Base-by-base conservation (phyloP, 1,140 invertebrate genomes). In the Stegodyphus mimosarum region DNA sequence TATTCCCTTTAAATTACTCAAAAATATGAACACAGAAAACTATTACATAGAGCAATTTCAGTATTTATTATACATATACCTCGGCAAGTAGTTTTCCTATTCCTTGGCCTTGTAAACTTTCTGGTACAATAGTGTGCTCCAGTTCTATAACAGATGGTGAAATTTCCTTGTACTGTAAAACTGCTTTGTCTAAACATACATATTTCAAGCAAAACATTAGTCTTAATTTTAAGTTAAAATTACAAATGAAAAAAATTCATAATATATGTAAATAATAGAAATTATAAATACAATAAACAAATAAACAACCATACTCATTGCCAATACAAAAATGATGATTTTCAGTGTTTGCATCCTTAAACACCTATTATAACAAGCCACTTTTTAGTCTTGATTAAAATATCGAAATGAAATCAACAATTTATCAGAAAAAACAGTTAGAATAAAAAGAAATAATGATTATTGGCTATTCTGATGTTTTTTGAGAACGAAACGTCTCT, bases 21-120 rank as follows among this genome's bases (percentile, higher is more conserved):
- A 33, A 33, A 33, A 3, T 3, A 33, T 3, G 33, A 33, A 33
- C 1, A 33, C 1, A 33, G 33, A 33, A 33, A 33, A 33, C 33
- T 33, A 33, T 33, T 33, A 33, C 33, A 33, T 33, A 33, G 33
- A 33, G 33, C 33, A 33, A 33, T 33, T 33, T 33, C 33, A 33
- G 1, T 33, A 33, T 33, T 33, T 33, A 1, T 33, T 33, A 33
- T 33, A 33, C 33, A 90, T 90, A 85, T 90, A 94, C 94, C 91
- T 94, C 89, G 50, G 93, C 93, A 89, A 94, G 90, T 63, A 93
- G 50, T 88, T 92, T 92, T 76, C 93, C 94, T 80, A 94, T 89
- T 48, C 94, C 94, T 89, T 92, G 91, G 48, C 93, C 93, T 90
- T 92, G 92, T 88, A 92, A 92, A 79, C 90, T 88, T 50, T 90